Percentiles rank a stretch among this genome's conserved stretches.
phyloP scores from a whole-genome alignment of 2,888 invertebrate genomes.

The Eristalis pertinax region DNA sequence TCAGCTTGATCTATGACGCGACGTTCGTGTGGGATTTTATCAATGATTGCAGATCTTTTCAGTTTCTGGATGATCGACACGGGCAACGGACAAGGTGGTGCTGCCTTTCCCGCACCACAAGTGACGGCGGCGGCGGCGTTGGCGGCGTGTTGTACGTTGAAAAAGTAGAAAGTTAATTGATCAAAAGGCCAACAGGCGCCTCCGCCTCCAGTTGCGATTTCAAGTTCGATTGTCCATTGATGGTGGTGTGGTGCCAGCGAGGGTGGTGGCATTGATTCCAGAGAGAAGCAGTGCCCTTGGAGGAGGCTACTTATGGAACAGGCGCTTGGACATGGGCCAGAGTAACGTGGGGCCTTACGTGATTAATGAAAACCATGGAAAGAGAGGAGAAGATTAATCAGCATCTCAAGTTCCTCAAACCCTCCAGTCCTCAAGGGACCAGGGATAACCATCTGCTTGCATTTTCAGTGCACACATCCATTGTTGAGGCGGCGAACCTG shows the following conservation, averaged over 20 bases:
- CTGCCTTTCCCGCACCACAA: background rate
- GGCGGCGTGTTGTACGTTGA: constrained; percentile 33
- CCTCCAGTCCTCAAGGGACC: background rate
- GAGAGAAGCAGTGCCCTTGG: background rate
- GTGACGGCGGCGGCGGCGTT: background rate
- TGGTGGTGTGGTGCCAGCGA: background rate
- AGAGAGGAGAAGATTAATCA: too few species aligned
- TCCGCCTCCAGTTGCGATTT: background rate
- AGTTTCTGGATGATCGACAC: background rate
- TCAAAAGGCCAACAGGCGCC: background rate
- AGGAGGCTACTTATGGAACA: background rate
- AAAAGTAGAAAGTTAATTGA: constrained; percentile 62
- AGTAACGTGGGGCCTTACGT: background rate
- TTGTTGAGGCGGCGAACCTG: constrained; percentile 16
- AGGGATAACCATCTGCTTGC: background rate
- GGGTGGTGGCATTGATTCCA: background rate
- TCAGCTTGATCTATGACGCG: constrained; percentile 16
- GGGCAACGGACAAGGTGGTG: background rate
- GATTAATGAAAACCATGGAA: too few species aligned
- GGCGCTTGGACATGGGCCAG: background rate
- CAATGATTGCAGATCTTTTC: constrained; percentile 8
- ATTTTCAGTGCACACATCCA: constrained; percentile 16
- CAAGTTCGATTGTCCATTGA: background rate
- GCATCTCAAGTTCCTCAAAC: background rate
- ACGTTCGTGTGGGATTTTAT: background rate